Evolutionary conservation across 2,113 vertebrate species (phyloP).

Genomic region (Grammomys dolichurus): DNA sequence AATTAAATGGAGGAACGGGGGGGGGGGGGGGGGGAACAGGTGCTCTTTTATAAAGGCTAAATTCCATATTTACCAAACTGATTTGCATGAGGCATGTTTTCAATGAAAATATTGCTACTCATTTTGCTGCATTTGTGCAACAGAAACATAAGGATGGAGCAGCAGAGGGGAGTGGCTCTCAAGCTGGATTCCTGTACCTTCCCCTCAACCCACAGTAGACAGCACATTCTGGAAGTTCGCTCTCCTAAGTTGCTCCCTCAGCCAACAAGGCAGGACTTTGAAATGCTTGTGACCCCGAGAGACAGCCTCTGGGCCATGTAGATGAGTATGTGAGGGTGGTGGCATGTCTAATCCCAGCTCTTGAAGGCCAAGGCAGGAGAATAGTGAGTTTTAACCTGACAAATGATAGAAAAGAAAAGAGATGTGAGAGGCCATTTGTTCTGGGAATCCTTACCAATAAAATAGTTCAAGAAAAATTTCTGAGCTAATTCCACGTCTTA

Average conservation of each 20-base stretch:
- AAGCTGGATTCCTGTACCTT: conserved; percentile 79
- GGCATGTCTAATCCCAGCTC: not conserved
- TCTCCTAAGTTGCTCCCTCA: conserved; percentile 27
- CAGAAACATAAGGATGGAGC: conserved; percentile 82
- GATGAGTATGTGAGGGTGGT: not conserved
- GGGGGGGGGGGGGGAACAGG: conserved; percentile 79
- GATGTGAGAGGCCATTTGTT: not conserved
- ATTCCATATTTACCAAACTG: conserved; percentile 85
- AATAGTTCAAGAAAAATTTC: not conserved
- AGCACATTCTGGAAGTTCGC: not conserved
- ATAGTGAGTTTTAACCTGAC: not conserved
- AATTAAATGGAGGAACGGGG: conserved; percentile 78
- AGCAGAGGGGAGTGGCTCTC: conserved; percentile 72
- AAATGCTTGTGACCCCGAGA: not conserved
- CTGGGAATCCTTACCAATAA: not conserved
- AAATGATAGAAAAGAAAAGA: not conserved
- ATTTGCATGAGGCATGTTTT: conserved; percentile 85
- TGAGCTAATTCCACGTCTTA: not conserved
- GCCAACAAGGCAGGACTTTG: not conserved
- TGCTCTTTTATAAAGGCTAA: conserved; percentile 86
- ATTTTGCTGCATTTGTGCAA: conserved; percentile 84
- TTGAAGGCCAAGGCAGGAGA: not conserved
- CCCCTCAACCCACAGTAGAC: conserved; percentile 40
- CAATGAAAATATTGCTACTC: conserved; percentile 86
- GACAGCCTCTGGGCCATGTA: not conserved